These are phyloP conservation scores for Hanleya hanleyi DNA, from an alignment of 2,888 invertebrate genomes.

Conservation along the genomic window DNA sequence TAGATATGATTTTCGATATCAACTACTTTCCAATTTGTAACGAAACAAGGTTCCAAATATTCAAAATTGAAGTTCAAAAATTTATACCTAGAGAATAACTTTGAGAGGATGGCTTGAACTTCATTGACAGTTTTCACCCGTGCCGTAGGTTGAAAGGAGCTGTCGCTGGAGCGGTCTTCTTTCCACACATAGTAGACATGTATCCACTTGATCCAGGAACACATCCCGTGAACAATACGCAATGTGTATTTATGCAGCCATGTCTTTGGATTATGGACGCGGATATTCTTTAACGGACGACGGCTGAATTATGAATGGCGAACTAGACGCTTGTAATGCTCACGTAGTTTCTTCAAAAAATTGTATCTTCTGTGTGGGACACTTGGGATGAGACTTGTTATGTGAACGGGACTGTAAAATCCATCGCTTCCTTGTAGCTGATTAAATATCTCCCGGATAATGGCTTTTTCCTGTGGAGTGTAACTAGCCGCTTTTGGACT, in stretches of 20 bases:
- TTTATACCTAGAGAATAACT: not conserved
- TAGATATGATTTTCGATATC: too few species aligned
- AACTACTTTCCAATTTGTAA: too few species aligned
- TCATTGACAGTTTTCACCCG: not conserved
- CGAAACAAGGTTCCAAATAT: not conserved
- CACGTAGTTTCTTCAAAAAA: not conserved
- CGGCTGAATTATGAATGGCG: too few species aligned
- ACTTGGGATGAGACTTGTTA: not conserved
- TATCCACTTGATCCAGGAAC: slow-evolving; percentile 1
- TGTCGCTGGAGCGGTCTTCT: not conserved
- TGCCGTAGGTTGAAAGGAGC: not conserved
- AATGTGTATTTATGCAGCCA: not conserved
- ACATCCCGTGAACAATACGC: not conserved
- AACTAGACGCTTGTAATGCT: too few species aligned
- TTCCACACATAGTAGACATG: not conserved
- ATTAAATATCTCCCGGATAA: not conserved
- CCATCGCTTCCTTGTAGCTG: not conserved
- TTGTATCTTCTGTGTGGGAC: not conserved
- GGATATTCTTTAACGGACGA: too few species aligned
- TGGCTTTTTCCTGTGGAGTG: too few species aligned
- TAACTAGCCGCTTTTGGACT: too few species aligned
- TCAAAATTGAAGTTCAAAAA: too few species aligned
- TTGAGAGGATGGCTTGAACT: not conserved
- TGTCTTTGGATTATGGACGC: too few species aligned
- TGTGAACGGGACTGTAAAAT: not conserved